These are phyloP conservation scores for Trissolcus japonicus DNA, from an alignment of 2,888 invertebrate species.

Conservation along the genomic window DNA sequence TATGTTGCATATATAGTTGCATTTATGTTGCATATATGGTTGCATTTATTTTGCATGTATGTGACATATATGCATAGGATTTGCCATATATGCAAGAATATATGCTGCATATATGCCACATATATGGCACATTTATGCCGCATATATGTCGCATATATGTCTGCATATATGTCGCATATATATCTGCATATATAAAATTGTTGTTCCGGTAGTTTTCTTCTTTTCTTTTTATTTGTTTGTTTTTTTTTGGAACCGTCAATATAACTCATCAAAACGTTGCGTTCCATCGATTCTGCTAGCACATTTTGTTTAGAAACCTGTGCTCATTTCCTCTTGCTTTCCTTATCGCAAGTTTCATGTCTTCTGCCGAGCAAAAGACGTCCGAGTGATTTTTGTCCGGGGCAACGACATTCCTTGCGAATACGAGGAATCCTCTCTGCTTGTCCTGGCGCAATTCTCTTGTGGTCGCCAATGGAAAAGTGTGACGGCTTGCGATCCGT, in stretches of 20 bases:
- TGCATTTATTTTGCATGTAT: no score
- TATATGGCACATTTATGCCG: no score
- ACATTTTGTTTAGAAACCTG: slow-evolving; percentile 1
- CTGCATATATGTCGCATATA: no score
- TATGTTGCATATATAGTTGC: no score
- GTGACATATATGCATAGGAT: no score
- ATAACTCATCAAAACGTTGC: not conserved
- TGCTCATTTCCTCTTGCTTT: not conserved
- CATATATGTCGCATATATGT: no score
- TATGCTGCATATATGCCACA: no score
- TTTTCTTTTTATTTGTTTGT: not conserved
- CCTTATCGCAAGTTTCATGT: slow-evolving; percentile 17
- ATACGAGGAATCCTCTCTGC: slow-evolving; percentile 53
- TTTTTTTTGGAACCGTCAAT: slow-evolving; percentile 15
- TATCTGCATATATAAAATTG: no score
- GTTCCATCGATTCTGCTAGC: not conserved
- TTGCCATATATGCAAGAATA: no score
- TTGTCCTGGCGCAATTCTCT: slow-evolving; percentile 44
- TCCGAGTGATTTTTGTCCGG: slow-evolving; percentile 23
- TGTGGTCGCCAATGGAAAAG: slow-evolving; percentile 60
- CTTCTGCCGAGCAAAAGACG: slow-evolving; percentile 5
- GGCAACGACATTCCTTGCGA: slow-evolving; percentile 63
- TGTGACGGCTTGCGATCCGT: slow-evolving; percentile 48
- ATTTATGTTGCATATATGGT: no score
- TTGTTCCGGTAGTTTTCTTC: no score